Percentiles rank a stretch among this genome's conserved stretches.
These are phyloP conservation scores for Lepeophtheirus salmonis DNA, from an alignment of 1,140 invertebrate species.

Conservation along the genomic window DNA sequence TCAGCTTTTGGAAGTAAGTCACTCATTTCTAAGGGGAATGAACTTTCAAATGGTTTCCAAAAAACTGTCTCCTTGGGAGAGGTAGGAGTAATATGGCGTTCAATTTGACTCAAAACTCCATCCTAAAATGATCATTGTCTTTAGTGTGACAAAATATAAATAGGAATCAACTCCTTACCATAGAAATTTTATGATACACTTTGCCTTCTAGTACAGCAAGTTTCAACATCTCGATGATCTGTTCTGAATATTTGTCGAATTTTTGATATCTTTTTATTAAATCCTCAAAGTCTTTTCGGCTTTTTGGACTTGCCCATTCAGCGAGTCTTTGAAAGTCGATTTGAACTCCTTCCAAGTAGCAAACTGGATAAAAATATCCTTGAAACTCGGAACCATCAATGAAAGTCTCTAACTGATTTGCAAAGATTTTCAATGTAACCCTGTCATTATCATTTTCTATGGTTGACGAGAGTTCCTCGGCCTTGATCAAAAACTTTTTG, in stretches of 20 bases:
- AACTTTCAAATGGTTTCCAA: conserved; percentile 10
- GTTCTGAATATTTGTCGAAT: conserved; percentile 21
- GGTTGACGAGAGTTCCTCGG: conserved; percentile 7
- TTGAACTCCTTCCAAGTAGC: conserved; percentile 23
- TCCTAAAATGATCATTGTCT: neutral
- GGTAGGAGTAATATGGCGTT: neutral
- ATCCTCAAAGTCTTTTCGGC: conserved; percentile 20
- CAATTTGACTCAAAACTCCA: neutral
- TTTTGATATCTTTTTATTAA: conserved; percentile 18
- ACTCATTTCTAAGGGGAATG: neutral
- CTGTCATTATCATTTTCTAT: conserved; percentile 3
- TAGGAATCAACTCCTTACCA: conserved; percentile 19
- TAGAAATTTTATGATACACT: conserved; percentile 22
- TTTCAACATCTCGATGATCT: conserved; percentile 23
- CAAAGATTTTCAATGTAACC: conserved; percentile 17
- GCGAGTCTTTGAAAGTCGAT: conserved; percentile 22
- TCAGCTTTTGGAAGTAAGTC: neutral
- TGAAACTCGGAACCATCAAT: conserved; percentile 19
- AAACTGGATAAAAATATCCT: conserved; percentile 22
- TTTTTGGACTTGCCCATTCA: conserved; percentile 21
- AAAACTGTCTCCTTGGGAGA: conserved; percentile 9
- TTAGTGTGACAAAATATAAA: neutral
- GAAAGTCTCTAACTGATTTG: conserved; percentile 19
- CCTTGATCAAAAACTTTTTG: conserved; percentile 15
- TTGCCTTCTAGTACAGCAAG: conserved; percentile 22